Base-by-base conservation (phyloP, 1,140 invertebrate species). In the Carposina sasakii region DNA sequence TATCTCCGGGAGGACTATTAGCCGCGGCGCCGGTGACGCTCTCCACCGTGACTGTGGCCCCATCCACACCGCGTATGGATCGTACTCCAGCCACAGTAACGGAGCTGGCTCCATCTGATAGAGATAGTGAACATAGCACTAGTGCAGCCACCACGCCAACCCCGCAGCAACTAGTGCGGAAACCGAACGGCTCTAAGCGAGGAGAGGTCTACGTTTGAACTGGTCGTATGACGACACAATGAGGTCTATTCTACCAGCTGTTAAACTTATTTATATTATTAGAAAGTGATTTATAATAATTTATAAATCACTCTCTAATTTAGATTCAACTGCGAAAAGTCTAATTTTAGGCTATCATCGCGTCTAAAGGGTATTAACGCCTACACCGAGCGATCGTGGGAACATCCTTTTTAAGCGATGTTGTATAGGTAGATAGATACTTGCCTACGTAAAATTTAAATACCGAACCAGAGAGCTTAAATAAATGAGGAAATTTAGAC, bases 1-100 rank as follows among this genome's bases (percentile, higher is more conserved):
- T 92, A 0, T 88, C 90, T 0, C 90, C 91, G 1, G 85, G 79
- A 0, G 89, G 89, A 2, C 58, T 92, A 6, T 67, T 91, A 43
- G 86, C 88, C 0, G 65, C 87, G 2, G 87, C 87, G 0, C 88
- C 88, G 0, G 87, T 66, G 53, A 75, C 81, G 0, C 67, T 86
- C 20, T 76, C 79, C 9, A 69, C 83, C 0, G 77, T 83, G 9
- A 79, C 75, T 26, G 85, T 86, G 0, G 54, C 85, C 12, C 66
- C 88, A 1, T 70, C 81, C 0, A 81, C 85, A 20, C 73, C 76
- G 0, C 58, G 73, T 8, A 50, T 67, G 0, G 67, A 76, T 10
- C 66, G 74, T 34, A 55, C 67, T 13, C 63, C 59, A 16, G 73
- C 78, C 16, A 79, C 74, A 0, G 57, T 81, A 13, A 76, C 72